A percentile compares a stretch with the other conserved stretches of the same genome.
These are phyloP conservation scores for Pachydiplax longipennis DNA, from an alignment of 2,888 invertebrate genomes.

Conservation along the genomic window DNA sequence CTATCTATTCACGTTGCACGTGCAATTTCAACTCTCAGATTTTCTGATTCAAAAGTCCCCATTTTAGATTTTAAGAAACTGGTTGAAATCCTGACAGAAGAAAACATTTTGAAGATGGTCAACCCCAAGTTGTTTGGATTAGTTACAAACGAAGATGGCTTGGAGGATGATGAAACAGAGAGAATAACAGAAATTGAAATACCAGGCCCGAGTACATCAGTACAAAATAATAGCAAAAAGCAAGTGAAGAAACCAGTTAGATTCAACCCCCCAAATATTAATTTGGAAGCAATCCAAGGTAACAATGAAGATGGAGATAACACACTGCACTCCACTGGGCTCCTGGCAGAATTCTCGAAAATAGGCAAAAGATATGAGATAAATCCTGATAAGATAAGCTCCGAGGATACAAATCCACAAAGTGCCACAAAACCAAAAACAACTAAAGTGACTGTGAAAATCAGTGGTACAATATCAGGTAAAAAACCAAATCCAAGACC, in stretches of 20 bases:
- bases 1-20: constrained; percentile 6
- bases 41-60: constrained; percentile 11
- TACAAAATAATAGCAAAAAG: background rate
- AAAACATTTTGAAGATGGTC: background rate
- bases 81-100: constrained; percentile 11
- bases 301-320: background rate
- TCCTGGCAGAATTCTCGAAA: background rate
- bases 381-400: background rate
- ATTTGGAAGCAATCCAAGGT: background rate
- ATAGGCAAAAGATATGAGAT: background rate
- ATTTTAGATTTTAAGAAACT: background rate
- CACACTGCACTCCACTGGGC: background rate
- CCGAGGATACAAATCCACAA: background rate
- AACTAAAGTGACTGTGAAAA: background rate
- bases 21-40: background rate
- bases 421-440: background rate
- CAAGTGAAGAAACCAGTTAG: background rate
- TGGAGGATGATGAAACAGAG: background rate
- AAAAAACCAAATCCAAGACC: background rate
- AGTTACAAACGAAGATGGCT: background rate
- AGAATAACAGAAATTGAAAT: background rate
- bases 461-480: background rate
- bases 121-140: background rate
- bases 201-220: background rate
- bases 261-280: background rate